These are phyloP conservation scores for Pelochelys cantorii DNA, from an alignment of 2,797 vertebrate genomes.

Conservation along the genomic window DNA sequence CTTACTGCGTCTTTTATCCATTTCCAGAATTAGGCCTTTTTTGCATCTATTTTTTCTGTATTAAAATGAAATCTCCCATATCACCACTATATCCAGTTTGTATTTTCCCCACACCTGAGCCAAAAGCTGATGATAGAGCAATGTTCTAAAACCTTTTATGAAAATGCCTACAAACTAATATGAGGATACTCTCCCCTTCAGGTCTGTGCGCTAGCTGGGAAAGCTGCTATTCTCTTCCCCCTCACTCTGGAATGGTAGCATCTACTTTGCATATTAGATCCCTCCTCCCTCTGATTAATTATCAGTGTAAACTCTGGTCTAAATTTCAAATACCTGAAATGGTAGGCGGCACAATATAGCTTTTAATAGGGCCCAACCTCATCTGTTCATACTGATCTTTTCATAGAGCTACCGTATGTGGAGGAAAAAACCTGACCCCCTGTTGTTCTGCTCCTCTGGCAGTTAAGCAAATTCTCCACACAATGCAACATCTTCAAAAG, in stretches of 20 bases:
- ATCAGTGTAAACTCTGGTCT: slow-evolving; percentile 38
- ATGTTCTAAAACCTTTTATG: neutral
- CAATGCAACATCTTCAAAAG: slow-evolving; percentile 44
- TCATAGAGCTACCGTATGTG: slow-evolving; percentile 20
- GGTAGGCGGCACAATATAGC: accelerated
- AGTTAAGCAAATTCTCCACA: slow-evolving; percentile 17
- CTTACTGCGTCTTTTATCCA: neutral
- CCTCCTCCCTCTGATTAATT: slow-evolving; percentile 46
- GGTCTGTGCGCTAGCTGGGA: accelerated
- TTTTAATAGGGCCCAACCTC: slow-evolving; percentile 35
- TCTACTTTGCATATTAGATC: slow-evolving; percentile 11
- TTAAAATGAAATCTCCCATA: neutral
- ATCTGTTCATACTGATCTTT: slow-evolving; percentile 23
- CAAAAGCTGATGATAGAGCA: neutral
- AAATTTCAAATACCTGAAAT: slow-evolving; percentile 38
- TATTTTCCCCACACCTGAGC: neutral
- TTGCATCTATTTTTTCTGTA: neutral
- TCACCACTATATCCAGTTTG: neutral
- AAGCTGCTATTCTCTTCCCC: neutral
- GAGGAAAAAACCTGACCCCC: slow-evolving; percentile 22
- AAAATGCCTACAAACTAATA: neutral
- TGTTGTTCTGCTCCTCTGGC: slow-evolving; percentile 28
- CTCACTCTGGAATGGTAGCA: accelerated
- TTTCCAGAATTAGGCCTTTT: neutral
- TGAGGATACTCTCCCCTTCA: neutral